Base-by-base conservation (phyloP, 1,140 invertebrate genomes). In the Camponotus vicinus region DNA sequence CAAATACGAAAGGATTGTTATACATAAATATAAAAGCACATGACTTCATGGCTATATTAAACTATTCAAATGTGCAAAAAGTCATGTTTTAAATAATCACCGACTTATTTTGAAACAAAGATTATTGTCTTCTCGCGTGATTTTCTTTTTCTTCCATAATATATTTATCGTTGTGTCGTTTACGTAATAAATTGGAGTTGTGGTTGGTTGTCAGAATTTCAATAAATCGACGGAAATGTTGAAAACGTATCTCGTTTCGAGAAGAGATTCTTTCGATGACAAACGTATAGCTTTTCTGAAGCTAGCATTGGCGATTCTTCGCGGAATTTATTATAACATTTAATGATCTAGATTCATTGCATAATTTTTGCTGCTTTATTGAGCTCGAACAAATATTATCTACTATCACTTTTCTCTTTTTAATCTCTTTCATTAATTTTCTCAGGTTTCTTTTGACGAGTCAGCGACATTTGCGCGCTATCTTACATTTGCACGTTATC, bases 351-450 rank as follows among this genome's bases (percentile, higher is more conserved):
- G 59, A 27, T 37, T 42, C n/a, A 15, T 52, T n/a, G 18, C 59
- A 59, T 55, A 55, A 80, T 69, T 52, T 21, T n/a, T 55, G 34
- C 34, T 52, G 45, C 34, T 79, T 69, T 57, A 80, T 80, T 5
- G 57, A 42, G 15, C 37, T 80, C 8, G 57, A 32, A 8, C 37
- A 7, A 77, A 13, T n/a, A 45, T 8, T 15, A 13, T 61, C n/a
- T 13, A 21, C 9, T 27, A 18, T 79, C 18, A 32, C n/a, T 55
- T 7, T 45, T 42, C 52, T 52, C 4, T 18, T 15, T 40, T 67
- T 40, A 55, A 27, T 63, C 40, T 77, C 40, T 77, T 67, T 55
- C 63, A 69, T 67, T 69, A n/a, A 55, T 32, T 79, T 79, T 79
- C 8, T 8, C 45, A 18, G 3, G 0, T 13, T 70, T 9, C 11